A percentile compares a stretch with the other conserved stretches of the same genome.
Conservation (phyloP, 2,888 invertebrate species). For the Parnassius glacialis region DNA sequence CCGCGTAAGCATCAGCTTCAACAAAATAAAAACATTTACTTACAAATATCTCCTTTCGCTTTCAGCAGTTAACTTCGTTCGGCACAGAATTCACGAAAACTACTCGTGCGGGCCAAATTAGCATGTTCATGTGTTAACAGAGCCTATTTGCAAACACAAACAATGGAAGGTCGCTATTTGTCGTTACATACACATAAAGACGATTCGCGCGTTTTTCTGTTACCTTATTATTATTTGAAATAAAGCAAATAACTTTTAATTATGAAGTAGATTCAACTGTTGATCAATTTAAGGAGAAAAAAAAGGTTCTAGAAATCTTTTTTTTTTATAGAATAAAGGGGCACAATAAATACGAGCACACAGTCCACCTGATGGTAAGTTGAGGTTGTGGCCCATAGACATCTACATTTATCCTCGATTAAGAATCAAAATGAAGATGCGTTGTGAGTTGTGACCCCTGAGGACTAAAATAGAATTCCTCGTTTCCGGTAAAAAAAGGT, state of each 20-base stretch:
- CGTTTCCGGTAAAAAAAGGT: no score
- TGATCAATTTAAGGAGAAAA: no score
- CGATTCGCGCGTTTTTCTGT: conserved; percentile 33
- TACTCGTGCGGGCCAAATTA: conserved; percentile 63
- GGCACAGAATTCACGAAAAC: conserved; percentile 58
- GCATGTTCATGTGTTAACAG: conserved; percentile 66
- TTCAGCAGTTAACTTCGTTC: conserved; percentile 46
- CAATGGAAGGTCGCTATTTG: conserved; percentile 71
- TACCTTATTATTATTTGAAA: conserved; percentile 27
- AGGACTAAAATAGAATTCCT: no score
- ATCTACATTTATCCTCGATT: no score
- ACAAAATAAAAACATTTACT: conserved; percentile 21
- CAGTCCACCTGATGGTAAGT: no score
- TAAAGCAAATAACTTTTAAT: conserved; percentile 6
- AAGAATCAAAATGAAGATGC: no score
- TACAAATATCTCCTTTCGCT: conserved; percentile 50
- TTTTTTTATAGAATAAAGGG: no score
- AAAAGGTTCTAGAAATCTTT: no score
- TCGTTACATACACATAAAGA: conserved; percentile 59
- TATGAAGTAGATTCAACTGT: background rate
- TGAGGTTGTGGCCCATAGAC: no score
- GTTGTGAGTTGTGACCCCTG: no score
- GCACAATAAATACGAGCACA: no score
- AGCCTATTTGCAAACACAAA: conserved; percentile 65
- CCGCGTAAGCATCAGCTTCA: conserved; percentile 15